phyloP scores from a whole-genome alignment of 1,140 invertebrate genomes.

The Pseudomyrmex pallidus region DNA sequence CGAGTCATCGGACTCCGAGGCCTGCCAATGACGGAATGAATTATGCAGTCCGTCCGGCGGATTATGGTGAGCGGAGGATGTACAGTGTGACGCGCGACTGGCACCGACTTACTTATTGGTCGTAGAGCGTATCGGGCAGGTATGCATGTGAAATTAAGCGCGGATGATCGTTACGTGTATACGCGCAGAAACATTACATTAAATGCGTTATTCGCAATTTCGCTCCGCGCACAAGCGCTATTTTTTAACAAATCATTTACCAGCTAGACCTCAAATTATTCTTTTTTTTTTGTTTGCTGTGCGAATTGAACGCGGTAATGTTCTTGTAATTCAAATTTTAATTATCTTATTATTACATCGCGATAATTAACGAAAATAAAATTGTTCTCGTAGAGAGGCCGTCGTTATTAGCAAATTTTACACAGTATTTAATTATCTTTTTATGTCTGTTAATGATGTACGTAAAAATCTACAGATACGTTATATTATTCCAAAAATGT shows the following conservation, averaged over 20 bases:
- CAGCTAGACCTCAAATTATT: not conserved
- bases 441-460: not conserved
- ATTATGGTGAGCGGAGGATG: constrained; percentile 71
- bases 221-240: not conserved
- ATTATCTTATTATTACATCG: not conserved
- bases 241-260: not conserved
- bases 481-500: no score
- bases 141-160: constrained; percentile 58
- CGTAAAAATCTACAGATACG: no score
- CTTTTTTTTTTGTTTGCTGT: not conserved
- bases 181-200: not conserved
- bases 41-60: constrained; percentile 70
- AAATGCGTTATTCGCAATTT: not conserved
- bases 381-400: no score
- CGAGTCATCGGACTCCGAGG: constrained; percentile 67
- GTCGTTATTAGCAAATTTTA: not conserved
- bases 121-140: constrained; percentile 54
- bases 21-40: constrained; percentile 73
- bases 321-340: not conserved
- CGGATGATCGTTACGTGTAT: constrained; percentile 1
- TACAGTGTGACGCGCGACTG: constrained; percentile 65
- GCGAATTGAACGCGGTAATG: not conserved
- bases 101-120: constrained; percentile 68
- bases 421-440: not conserved
- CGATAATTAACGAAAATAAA: not conserved